Base-by-base conservation (phyloP, 2,113 vertebrate species). In the Anolis sagrei region DNA sequence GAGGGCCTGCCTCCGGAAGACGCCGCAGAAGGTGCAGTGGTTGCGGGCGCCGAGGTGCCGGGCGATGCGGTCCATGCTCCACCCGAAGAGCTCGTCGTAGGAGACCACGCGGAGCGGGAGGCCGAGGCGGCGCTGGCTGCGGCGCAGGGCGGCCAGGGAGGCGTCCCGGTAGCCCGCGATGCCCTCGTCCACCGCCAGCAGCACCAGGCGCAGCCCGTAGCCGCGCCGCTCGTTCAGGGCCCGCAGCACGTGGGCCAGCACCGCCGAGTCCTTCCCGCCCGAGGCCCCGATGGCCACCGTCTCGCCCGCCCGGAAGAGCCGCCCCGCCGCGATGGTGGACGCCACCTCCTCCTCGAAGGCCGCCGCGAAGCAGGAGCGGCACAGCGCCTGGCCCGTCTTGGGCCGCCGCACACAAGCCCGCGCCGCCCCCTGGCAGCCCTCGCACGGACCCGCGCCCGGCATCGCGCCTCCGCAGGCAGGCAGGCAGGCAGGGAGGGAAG, bases 1-100 rank as follows among this genome's bases (percentile, higher is more conserved):
- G 25, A 98, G 94, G 0, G 97, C 98, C 85, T 97, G 97, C 70
- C 98, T 90, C 29, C 97, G 95, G 93, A 98, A 98, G 83, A 98
- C 98, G 0, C 98, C 98, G 36, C 98, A 98, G 93, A 98, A 98
- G 74, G 98, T 98, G 94, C 98, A 98, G 93, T 98, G 98, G 84
- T 97, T 97, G 86, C 97, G 97, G 90, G 96, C 93, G 69, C 95
- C 97, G 91, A 97, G 95, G 89, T 92, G 93, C 77, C 89, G 91
- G 83, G 93, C 97, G 48, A 98, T 97, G 23, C 96, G 96, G 58
- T 98, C 98, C 98, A 98, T 98, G 4, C 97, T 98, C 98, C 98
- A 98, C 81, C 89, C 97, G 2, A 98, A 98, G 19, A 98, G 96
- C 88, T 98, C 96, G 23, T 95, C 94, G 23, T 98, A 98, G 4